Evolutionary conservation across 2,888 invertebrate genomes (phyloP).

Genomic region (Drosophila lutescens): DNA sequence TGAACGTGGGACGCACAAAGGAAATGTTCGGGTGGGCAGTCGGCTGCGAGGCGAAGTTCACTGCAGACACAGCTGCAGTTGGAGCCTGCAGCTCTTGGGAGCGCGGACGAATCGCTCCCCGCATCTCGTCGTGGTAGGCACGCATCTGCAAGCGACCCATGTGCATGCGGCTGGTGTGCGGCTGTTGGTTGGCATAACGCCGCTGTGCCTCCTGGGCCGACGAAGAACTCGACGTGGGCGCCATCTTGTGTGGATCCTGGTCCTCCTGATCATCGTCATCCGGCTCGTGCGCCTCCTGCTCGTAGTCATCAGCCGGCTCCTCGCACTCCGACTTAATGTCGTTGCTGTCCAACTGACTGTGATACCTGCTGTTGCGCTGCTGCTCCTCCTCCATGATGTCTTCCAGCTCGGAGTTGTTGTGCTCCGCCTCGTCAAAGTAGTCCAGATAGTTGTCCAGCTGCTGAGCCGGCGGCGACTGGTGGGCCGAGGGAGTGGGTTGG

Average conservation of each 20-base stretch:
- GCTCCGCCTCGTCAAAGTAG: constrained; percentile 81
- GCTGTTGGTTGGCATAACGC: constrained; percentile 61
- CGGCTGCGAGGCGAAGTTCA: constrained; percentile 32
- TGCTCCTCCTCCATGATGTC: constrained; percentile 82
- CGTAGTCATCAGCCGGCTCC: constrained; percentile 74
- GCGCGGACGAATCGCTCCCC: constrained; percentile 63
- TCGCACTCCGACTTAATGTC: constrained; percentile 83
- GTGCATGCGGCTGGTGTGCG: constrained; percentile 55
- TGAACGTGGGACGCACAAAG: constrained; percentile 80
- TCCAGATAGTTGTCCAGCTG: constrained; percentile 80
- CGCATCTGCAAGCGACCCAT: constrained; percentile 72
- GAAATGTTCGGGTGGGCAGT: constrained; percentile 73
- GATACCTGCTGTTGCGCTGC: constrained; percentile 56
- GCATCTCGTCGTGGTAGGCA: constrained; percentile 72
- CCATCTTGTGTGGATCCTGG: constrained; percentile 66
- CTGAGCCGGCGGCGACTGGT: constrained; percentile 60
- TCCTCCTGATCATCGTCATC: constrained; percentile 75
- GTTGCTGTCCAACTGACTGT: constrained; percentile 64
- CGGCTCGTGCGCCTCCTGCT: constrained; percentile 46
- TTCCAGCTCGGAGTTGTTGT: constrained; percentile 78
- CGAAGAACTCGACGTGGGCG: constrained; percentile 57
- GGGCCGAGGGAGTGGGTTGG: constrained; percentile 48
- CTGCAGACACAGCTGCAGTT: constrained; percentile 19
- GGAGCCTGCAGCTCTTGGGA: constrained; percentile 69
- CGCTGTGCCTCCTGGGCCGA: constrained; percentile 45